A percentile compares a stretch with the other conserved stretches of the same genome.
phyloP scores from a whole-genome alignment of 2,888 invertebrate species.

The Tribolium freemani region DNA sequence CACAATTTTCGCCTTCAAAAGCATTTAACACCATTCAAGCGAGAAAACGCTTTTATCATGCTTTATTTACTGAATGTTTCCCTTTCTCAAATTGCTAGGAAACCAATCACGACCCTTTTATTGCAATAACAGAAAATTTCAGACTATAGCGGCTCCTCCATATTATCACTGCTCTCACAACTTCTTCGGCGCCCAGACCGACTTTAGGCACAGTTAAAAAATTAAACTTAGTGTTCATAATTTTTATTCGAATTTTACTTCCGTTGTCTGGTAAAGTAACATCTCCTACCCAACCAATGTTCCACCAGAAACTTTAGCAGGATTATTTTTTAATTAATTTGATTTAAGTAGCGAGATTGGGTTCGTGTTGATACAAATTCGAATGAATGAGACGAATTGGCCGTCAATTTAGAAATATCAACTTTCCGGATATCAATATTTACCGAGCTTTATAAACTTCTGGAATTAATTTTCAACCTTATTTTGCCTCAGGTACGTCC shows the following conservation, averaged over 20 bases:
- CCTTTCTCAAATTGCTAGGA: conserved; percentile 41
- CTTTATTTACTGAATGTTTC: conserved; percentile 44
- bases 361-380: no score
- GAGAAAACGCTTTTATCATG: conserved; percentile 43
- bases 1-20: conserved; percentile 42
- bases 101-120: conserved; percentile 34
- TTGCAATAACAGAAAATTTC: conserved; percentile 3
- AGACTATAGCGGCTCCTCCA: not conserved
- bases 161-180: not conserved
- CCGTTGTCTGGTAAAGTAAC: no score
- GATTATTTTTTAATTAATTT: not conserved
- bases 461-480: conserved; percentile 20
- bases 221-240: no score
- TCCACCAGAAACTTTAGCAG: not conserved
- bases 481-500: conserved; percentile 1
- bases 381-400: not conserved
- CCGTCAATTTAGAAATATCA: conserved; percentile 9
- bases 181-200: not conserved
- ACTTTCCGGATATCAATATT: conserved; percentile 7
- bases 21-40: conserved; percentile 32
- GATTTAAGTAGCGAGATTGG: not conserved
- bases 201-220: no score
- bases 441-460: conserved; percentile 15
- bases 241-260: no score
- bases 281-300: no score